These are phyloP conservation scores for Tychaedon coryphoeus DNA, from an alignment of 2,113 vertebrate genomes.

Conservation along the genomic window DNA sequence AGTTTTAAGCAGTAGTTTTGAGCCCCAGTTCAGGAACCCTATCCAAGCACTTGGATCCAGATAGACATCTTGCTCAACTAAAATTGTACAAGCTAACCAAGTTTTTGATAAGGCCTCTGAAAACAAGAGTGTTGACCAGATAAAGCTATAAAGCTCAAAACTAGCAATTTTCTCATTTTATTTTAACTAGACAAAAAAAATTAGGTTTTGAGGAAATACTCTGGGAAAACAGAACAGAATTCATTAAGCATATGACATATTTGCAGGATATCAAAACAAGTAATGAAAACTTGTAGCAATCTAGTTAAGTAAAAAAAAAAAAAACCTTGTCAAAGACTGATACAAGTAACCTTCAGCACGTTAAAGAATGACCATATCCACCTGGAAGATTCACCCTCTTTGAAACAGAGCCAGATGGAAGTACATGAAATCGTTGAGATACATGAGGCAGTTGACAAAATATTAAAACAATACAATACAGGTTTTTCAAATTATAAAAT, in stretches of 20 bases:
- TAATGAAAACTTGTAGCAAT: background rate
- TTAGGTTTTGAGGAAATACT: background rate
- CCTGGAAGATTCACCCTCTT: background rate
- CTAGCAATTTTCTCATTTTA: background rate
- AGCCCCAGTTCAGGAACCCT: background rate
- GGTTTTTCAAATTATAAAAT: conserved; percentile 39
- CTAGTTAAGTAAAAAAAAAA: background rate
- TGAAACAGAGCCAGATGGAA: conserved; percentile 13
- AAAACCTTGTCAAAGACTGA: background rate
- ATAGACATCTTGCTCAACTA: background rate
- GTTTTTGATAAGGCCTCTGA: background rate
- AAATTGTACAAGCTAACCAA: background rate
- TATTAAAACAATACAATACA: background rate
- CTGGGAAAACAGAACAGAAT: background rate
- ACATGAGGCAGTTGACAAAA: background rate
- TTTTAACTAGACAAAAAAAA: background rate
- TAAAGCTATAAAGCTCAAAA: background rate
- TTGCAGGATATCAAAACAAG: background rate
- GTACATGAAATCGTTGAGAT: background rate
- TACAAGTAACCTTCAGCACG: background rate
- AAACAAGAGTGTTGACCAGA: background rate
- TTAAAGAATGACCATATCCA: background rate
- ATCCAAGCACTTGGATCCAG: background rate
- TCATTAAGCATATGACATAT: background rate
- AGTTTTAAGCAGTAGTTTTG: background rate